A percentile compares a stretch with the other conserved stretches of the same genome.
Evolutionary conservation across 2,888 invertebrate species (phyloP).

Genomic region (Spisula subtruncata): DNA sequence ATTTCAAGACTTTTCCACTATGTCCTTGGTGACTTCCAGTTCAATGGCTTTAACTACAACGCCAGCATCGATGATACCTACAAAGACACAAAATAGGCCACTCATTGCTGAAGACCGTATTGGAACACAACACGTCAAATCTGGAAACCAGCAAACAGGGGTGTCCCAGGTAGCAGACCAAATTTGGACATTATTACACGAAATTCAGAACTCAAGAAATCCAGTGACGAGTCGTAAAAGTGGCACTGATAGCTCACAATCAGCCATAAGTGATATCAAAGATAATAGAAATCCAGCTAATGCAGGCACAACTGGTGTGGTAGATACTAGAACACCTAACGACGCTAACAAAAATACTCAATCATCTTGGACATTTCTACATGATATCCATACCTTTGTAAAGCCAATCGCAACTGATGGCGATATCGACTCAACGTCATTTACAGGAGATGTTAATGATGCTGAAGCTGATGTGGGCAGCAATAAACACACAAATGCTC

Average conservation of each 20-base stretch:
- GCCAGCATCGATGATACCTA: not conserved
- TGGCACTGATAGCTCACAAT: not conserved
- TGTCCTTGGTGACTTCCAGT: not conserved
- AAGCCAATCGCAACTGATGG: no score
- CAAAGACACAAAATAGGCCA: not conserved
- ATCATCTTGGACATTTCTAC: no score
- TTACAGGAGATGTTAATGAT: no score
- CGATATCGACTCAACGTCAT: no score
- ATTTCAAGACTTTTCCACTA: not conserved
- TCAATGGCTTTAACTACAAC: not conserved
- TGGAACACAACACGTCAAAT: not conserved
- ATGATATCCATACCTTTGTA: no score
- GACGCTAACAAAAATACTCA: not conserved
- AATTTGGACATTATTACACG: not conserved
- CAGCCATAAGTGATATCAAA: not conserved
- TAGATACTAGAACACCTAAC: not conserved
- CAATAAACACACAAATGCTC: no score
- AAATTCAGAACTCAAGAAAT: not conserved
- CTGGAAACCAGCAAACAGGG: not conserved
- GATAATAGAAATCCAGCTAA: not conserved
- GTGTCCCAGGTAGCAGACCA: not conserved
- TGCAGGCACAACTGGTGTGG: no score
- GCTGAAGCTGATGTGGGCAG: no score
- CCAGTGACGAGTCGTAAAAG: not conserved
- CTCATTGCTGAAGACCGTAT: not conserved